Conservation (phyloP, 2,113 vertebrate species). For the Lagenorhynchus albirostris region DNA sequence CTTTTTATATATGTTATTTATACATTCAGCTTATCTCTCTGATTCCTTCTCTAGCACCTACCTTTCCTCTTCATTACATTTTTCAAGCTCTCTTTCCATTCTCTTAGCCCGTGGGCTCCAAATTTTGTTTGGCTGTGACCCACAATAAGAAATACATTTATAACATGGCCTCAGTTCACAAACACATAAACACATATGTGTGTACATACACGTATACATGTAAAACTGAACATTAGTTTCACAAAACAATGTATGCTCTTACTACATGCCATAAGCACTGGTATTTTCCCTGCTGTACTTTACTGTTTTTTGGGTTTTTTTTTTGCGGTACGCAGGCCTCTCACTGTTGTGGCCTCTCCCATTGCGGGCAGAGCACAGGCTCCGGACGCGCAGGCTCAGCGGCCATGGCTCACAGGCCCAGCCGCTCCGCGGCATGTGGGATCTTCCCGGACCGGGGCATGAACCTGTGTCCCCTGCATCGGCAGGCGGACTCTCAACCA, state of each 20-base stretch:
- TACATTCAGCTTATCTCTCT: neutral
- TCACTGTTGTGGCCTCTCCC: no score
- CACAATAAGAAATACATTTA: neutral
- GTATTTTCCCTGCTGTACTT: neutral
- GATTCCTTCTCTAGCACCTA: neutral
- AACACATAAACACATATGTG: neutral
- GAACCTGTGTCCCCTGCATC: no score
- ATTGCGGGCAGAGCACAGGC: no score
- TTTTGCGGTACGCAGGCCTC: no score
- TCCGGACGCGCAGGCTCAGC: no score
- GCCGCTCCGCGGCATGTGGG: no score
- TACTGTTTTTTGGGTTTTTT: accelerated
- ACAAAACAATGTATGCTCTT: neutral
- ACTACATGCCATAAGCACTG: neutral
- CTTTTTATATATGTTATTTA: neutral
- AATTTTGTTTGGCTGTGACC: neutral
- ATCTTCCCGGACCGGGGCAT: no score
- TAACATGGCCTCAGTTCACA: neutral
- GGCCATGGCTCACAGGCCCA: no score
- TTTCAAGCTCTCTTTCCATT: neutral
- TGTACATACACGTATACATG: neutral
- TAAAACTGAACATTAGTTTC: neutral
- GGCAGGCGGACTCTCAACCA: no score
- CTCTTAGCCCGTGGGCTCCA: neutral
- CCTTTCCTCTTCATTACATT: neutral